Percentiles rank a stretch among this genome's conserved stretches.
Conservation (phyloP, 2,113 vertebrate species). For the Dicrurus megarhynchus region DNA sequence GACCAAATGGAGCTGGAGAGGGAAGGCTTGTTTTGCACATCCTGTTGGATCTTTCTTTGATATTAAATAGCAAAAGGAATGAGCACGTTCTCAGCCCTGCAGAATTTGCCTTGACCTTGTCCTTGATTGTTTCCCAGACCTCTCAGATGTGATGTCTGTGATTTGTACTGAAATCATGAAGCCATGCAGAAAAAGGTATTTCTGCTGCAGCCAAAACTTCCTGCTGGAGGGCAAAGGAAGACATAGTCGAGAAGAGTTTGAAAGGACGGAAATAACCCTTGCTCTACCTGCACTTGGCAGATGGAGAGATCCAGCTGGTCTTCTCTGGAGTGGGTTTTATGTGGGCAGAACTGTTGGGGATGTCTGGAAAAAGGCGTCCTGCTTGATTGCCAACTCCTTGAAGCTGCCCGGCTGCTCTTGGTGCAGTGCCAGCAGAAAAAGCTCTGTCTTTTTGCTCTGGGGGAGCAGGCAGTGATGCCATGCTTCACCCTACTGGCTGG, state of each 20-base stretch:
- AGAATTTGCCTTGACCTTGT: background rate
- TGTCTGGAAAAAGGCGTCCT: background rate
- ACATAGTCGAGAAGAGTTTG: background rate
- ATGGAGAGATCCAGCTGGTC: background rate
- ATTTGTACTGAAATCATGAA: background rate
- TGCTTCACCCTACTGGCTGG: background rate
- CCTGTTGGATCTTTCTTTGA: background rate
- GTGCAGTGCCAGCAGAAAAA: background rate
- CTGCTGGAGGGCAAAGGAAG: background rate
- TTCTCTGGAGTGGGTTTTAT: background rate
- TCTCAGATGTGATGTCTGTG: background rate
- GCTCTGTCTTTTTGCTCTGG: background rate
- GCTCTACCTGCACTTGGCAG: background rate
- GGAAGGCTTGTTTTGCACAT: background rate
- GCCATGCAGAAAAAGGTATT: background rate
- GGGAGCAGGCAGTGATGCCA: rapidly evolving
- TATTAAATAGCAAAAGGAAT: background rate
- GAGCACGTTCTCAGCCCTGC: background rate
- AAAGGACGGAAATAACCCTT: background rate
- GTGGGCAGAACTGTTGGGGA: background rate
- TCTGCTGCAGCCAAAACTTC: background rate
- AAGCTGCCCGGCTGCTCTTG: background rate
- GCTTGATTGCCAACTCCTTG: background rate
- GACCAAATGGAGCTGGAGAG: background rate
- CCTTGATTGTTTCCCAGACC: background rate